Base-by-base conservation (phyloP, 2,888 invertebrate genomes). In the Exocentrus adspersus region DNA sequence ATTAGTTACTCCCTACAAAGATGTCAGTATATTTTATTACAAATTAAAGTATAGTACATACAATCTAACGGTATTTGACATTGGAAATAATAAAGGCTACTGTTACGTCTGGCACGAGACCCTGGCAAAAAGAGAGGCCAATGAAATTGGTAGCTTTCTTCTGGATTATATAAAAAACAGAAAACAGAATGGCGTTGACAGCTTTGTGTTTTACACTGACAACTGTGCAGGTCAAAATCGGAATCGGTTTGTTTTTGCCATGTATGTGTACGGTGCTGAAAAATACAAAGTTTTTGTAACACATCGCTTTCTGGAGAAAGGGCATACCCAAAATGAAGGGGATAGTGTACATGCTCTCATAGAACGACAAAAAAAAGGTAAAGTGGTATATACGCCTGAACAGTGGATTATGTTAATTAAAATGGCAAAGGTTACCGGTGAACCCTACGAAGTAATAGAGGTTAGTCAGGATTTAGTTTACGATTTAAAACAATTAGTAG, bases 1-100 rank as follows among this genome's bases (percentile, higher is more conserved):
- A 7, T 17, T 56, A 16, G 41, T 56, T 5, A 56, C 56, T 20
- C 45, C 56, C 20, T 42, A 37, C 56, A 56, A 56, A 56, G 42
- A 56, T 42, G 56, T 43, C 2, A 56, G 43, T 10, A 56, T 56
- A 43, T 56, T 56, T 56, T 56, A 56, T 24, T 56, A 43, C 19
- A 56, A 56, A 56, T 42, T 56, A 19, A 56, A 43, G 42, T 58
- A 58, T 9, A 56, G 37, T 17, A 56, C 42, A 12, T n/a, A n/a
- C n/a, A n/a, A n/a, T n/a, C n/a, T n/a, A n/a, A n/a, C n/a, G n/a
- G n/a, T n/a, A n/a, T n/a, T n/a, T n/a, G n/a, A n/a, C n/a, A n/a
- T n/a, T n/a, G n/a, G n/a, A n/a, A n/a, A n/a, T n/a, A n/a, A n/a
- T n/a, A n/a, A n/a, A n/a, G n/a, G n/a, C n/a, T n/a, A n/a, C n/a